These are phyloP conservation scores for Drosophila paulistorum DNA, from an alignment of 1,140 invertebrate genomes.

Conservation along the genomic window DNA sequence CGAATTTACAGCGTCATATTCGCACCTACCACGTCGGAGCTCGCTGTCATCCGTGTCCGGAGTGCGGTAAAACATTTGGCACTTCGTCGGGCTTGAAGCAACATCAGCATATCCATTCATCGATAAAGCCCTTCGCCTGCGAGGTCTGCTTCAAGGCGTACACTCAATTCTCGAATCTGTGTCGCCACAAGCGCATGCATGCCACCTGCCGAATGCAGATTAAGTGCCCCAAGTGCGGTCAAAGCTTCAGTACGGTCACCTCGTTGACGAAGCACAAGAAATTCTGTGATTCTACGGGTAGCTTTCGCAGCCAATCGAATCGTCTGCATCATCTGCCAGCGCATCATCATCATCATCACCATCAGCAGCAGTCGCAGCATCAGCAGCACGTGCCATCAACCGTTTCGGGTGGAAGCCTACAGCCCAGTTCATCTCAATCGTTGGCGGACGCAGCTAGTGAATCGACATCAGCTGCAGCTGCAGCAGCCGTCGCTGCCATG, in stretches of 20 bases:
- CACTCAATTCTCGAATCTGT: conserved; percentile 99
- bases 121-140: conserved; percentile 98
- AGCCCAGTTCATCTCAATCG: conserved; percentile 9
- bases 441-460: conserved; percentile 29
- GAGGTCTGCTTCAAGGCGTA: conserved; percentile 97
- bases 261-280: conserved; percentile 93
- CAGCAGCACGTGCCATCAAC: conserved; percentile 25
- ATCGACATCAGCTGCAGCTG: conserved; percentile 20
- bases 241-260: conserved; percentile 94
- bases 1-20: conserved; percentile 98
- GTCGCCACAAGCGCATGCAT: conserved; percentile 99
- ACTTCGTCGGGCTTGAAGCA: conserved; percentile 99
- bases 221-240: conserved; percentile 96
- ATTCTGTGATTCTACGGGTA: conserved; percentile 89
- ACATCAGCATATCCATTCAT: conserved; percentile 99
- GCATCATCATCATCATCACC: conserved; percentile 53
- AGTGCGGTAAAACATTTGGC: conserved; percentile 99
- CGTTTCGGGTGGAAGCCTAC: conserved; percentile 15
- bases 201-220: conserved; percentile 93
- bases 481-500: conserved; percentile 79
- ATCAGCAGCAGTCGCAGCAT: conserved; percentile 19
- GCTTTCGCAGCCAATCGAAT: conserved; percentile 24
- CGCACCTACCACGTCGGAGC: conserved; percentile 96
- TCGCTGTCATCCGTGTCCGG: conserved; percentile 96
- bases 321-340: conserved; percentile 40